phyloP scores from a whole-genome alignment of 2,888 invertebrate genomes.

The Chalcis sispes region DNA sequence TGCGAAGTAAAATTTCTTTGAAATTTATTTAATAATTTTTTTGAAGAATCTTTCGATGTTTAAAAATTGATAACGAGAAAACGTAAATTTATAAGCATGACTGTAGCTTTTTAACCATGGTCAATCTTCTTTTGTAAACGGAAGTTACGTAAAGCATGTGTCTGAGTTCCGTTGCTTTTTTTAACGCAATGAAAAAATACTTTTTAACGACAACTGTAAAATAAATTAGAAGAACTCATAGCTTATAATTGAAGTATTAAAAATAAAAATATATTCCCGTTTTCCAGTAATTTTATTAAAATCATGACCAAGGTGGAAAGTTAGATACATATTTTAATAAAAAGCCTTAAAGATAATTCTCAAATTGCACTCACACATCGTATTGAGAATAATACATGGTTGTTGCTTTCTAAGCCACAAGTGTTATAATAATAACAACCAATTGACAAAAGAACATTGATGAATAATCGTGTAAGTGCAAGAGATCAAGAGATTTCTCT shows the following conservation, averaged over 20 bases:
- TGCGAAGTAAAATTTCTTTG: too few species aligned
- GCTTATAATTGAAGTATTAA: background rate
- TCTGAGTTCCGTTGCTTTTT: constrained; percentile 17
- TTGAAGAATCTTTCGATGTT: too few species aligned
- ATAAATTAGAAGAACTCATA: constrained; percentile 20
- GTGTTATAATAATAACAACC: background rate
- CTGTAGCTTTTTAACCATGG: background rate
- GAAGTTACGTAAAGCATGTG: constrained; percentile 17
- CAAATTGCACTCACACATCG: constrained; percentile 8
- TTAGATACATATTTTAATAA: constrained; percentile 4
- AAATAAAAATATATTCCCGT: constrained; percentile 12
- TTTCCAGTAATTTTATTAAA: background rate
- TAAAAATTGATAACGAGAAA: background rate
- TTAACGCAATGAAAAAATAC: constrained; percentile 10
- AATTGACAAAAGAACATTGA: background rate
- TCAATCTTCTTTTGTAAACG: constrained; percentile 15
- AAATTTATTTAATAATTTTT: too few species aligned
- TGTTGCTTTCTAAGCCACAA: background rate
- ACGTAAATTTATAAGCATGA: background rate
- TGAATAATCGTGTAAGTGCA: background rate
- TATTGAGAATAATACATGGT: constrained; percentile 10
- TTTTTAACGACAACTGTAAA: constrained; percentile 22
- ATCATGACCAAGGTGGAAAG: background rate
- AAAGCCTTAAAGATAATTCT: background rate
- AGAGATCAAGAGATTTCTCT: background rate